phyloP scores from a whole-genome alignment of 2,797 vertebrate genomes.

The Channallabes apus region DNA sequence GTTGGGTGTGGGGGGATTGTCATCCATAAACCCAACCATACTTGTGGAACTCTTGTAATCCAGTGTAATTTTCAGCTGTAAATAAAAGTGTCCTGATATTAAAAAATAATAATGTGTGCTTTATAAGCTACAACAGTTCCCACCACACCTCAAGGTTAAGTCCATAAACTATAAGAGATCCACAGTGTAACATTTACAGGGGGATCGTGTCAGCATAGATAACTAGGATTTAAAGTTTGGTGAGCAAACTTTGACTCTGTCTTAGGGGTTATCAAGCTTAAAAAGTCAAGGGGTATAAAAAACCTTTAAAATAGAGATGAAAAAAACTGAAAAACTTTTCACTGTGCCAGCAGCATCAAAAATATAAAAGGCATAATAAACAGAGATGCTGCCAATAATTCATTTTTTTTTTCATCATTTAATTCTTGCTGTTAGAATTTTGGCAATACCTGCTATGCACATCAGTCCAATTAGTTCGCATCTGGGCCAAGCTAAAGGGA shows the following conservation, averaged over 20 bases:
- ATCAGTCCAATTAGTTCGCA: neutral
- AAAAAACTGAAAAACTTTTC: neutral
- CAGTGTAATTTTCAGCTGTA: slow-evolving; percentile 61
- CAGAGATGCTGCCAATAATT: neutral
- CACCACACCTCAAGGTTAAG: slow-evolving; percentile 31
- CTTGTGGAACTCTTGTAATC: slow-evolving; percentile 59
- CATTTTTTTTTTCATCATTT: too few relatives aligned
- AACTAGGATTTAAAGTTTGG: slow-evolving; percentile 15
- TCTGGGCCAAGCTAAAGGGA: neutral
- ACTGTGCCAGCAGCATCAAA: neutral
- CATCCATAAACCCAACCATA: slow-evolving; percentile 54
- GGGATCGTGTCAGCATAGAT: slow-evolving; percentile 15
- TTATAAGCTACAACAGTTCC: slow-evolving; percentile 26
- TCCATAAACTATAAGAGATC: slow-evolving; percentile 30
- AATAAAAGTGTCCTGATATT: slow-evolving; percentile 61
- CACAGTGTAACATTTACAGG: slow-evolving; percentile 28
- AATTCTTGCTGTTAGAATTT: neutral
- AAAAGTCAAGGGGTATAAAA: neutral
- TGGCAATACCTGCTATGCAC: neutral
- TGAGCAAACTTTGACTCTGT: neutral
- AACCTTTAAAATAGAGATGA: neutral
- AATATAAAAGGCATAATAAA: neutral
- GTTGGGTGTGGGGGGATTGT: neutral
- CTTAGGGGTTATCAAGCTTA: neutral
- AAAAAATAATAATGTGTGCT: slow-evolving; percentile 39